Evolutionary conservation across 2,797 vertebrate species (phyloP), one percentile per base, ranked within the genome.

Genomic region (Phrynocephalus guinanensis): DNA sequence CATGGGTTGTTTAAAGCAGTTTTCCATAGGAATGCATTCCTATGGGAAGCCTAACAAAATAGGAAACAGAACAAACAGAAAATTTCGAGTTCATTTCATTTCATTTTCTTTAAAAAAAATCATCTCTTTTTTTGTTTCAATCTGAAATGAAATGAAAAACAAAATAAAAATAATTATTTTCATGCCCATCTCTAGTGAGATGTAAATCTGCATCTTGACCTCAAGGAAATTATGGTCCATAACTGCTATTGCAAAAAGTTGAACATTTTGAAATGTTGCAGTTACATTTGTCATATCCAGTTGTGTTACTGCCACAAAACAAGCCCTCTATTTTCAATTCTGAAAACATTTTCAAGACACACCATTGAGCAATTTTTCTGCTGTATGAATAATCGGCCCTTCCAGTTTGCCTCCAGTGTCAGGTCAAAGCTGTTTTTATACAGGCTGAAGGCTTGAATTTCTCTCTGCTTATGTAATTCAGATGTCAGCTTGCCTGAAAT

Each of bases 401-500:
- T 94, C 93, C 88, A 93, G 87, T 92, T 89, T 90, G 93, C 91
- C 91, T 95, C 88, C 86, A 95, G 20, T 90, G 92, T 94, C 91
- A 95, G 94, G 94, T 95, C 95, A 95, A 91, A 92, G 93, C 94
- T 95, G 93, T 95, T 96, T 95, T 95, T 94, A 86, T 94, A 22
- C 92, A 93, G 93, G 92, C 80, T 83, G 92, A 93, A 92, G 92
- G 94, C 90, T 84, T 93, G 93, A 93, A 95, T 95, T 94, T 76
- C 92, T 95, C 79, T 92, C 89, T 92, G 92, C 92, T 95, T 96
- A 95, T 95, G 95, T 95, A 94, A 96, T 95, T 94, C 91, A 95
- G 89, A 95, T 95, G 94, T 96, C 92, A 93, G 92, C 89, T 92
- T 91, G 90, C 76, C 90, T 93, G 92, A 95, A 93, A 95, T 92